A percentile compares a stretch with the other conserved stretches of the same genome.
Conservation (phyloP, 1,140 invertebrate species). For the Goniozus legneri region DNA sequence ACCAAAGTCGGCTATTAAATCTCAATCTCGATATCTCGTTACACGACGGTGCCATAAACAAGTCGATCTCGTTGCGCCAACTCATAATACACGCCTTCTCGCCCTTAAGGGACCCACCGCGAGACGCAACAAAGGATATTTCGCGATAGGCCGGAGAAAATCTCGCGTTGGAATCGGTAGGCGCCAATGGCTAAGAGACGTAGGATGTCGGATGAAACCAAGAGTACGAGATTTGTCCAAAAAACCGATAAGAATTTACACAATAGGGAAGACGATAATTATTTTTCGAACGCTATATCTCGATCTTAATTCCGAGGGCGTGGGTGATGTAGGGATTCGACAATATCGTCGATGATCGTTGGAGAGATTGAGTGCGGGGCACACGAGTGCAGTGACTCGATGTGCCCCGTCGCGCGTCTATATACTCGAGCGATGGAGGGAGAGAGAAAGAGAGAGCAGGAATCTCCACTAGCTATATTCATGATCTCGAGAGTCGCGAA, state of each 20-base stretch:
- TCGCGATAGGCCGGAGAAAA: constrained; percentile 10
- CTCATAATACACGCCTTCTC: constrained; percentile 12
- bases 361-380: constrained; percentile 9
- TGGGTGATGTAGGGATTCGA: no score
- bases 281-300: no score
- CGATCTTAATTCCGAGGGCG: no score
- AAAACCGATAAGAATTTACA: no score
- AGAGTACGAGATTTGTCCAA: no score
- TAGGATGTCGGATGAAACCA: no score
- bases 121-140: constrained; percentile 19
- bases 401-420: constrained; percentile 17
- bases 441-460: no score
- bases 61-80: constrained; percentile 10
- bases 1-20: constrained; percentile 2
- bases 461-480: no score
- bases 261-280: no score
- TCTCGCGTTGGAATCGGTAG: constrained; percentile 15
- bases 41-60: constrained; percentile 5
- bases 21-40: constrained; percentile 8
- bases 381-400: constrained; percentile 15
- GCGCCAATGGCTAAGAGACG: constrained; percentile 24
- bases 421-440: no score
- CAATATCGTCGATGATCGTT: constrained; percentile 14
- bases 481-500: no score
- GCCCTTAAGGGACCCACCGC: constrained; percentile 13